Conservation (phyloP, 2,888 invertebrate species). For the Candidula unifasciata region DNA sequence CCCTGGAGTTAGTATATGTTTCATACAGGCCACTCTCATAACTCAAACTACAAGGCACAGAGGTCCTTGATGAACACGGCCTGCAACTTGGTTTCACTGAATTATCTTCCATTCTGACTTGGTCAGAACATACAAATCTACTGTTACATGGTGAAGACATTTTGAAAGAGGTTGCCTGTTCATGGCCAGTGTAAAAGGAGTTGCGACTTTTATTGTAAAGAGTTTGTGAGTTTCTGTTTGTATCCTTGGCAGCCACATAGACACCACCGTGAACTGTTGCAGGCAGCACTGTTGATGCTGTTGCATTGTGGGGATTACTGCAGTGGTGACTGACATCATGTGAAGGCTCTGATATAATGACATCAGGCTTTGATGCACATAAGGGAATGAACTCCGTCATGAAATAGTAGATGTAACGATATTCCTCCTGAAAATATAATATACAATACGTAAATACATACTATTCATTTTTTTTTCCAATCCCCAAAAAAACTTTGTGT, state of each 20-base stretch:
- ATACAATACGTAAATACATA: no score
- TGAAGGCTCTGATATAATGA: slow-evolving; percentile 59
- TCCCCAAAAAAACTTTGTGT: no score
- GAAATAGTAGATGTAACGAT: slow-evolving; percentile 75
- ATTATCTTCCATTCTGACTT: background rate
- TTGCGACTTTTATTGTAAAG: background rate
- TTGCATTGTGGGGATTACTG: background rate
- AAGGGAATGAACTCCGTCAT: slow-evolving; percentile 65
- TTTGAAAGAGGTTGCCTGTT: background rate
- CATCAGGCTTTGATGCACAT: slow-evolving; percentile 63
- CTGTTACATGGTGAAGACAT: background rate
- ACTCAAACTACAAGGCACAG: slow-evolving; percentile 33
- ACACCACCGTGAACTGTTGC: slow-evolving; percentile 40
- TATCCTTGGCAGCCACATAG: slow-evolving; percentile 34
- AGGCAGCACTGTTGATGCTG: background rate
- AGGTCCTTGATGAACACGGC: background rate
- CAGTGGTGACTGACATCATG: background rate
- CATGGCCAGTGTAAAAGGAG: background rate
- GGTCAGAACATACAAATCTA: background rate
- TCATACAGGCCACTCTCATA: background rate
- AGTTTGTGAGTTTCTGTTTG: background rate
- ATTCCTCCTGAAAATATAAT: slow-evolving; percentile 69
- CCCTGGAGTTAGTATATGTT: background rate
- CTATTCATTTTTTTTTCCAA: no score
- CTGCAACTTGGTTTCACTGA: background rate